Conservation (phyloP, 2,888 invertebrate genomes). For the Rugalucina vietnamica region DNA sequence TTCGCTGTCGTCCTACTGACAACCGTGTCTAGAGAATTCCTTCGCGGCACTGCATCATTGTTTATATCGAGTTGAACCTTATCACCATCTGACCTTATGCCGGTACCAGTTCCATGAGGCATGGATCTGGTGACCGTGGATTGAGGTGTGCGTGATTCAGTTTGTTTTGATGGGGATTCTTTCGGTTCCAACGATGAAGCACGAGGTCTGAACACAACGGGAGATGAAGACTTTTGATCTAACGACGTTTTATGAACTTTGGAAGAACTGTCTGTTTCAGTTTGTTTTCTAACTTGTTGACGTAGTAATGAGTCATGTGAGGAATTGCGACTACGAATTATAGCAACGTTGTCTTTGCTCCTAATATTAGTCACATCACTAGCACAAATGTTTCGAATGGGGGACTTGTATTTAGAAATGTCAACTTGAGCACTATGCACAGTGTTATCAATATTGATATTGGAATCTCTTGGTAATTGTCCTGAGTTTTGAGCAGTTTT, state of each 20-base stretch:
- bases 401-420: conserved; percentile 24
- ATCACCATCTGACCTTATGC: neutral
- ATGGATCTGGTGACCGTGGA: conserved; percentile 26
- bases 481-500: neutral
- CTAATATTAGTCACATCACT: neutral
- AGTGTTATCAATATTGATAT: conserved; percentile 27
- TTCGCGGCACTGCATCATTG: neutral
- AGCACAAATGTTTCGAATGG: conserved; percentile 6
- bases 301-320: conserved; percentile 17
- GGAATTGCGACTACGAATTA: conserved; percentile 23
- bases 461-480: neutral
- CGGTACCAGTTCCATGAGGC: conserved; percentile 47
- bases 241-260: neutral
- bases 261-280: neutral
- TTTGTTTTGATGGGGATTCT: conserved; percentile 4
- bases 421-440: conserved; percentile 52
- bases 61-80: conserved; percentile 20
- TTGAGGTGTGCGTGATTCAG: conserved; percentile 29
- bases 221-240: neutral
- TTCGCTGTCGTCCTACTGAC: conserved; percentile 20
- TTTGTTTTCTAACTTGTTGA: neutral
- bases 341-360: neutral
- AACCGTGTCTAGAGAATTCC: conserved; percentile 33
- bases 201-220: conserved; percentile 52
- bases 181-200: conserved; percentile 56